These are phyloP conservation scores for Carabus problematicus DNA, from an alignment of 2,888 invertebrate species.

Conservation along the genomic window DNA sequence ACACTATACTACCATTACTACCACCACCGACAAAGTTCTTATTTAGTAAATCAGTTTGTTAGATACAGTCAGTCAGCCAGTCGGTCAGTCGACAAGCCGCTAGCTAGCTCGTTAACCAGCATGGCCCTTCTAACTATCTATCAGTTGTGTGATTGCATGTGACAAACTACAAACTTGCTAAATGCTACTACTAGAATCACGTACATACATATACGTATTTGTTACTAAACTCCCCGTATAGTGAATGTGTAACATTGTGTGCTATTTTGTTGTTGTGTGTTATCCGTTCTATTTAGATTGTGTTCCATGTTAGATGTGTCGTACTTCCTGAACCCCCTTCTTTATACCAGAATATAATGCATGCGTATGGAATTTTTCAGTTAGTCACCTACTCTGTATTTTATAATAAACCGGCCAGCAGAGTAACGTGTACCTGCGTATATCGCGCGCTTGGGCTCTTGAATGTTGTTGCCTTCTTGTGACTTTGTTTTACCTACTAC, in stretches of 20 bases:
- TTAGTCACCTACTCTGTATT: slow-evolving; percentile 31
- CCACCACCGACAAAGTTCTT: no score
- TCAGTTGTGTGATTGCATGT: neutral
- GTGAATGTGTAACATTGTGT: neutral
- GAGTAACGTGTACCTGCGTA: neutral
- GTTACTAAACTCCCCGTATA: neutral
- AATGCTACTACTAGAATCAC: neutral
- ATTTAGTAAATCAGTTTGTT: no score
- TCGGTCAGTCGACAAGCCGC: no score
- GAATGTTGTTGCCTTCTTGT: slow-evolving; percentile 19
- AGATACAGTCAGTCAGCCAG: no score
- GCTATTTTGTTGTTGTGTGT: neutral
- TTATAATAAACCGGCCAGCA: neutral
- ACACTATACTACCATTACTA: no score
- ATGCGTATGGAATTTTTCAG: slow-evolving; percentile 40
- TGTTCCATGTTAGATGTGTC: slow-evolving; percentile 6
- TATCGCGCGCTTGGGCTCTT: neutral
- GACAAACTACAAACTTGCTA: neutral
- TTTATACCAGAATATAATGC: slow-evolving; percentile 24
- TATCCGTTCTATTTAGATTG: slow-evolving; percentile 19
- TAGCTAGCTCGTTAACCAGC: neutral
- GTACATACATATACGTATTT: neutral
- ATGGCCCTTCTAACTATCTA: slow-evolving; percentile 1
- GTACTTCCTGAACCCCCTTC: slow-evolving; percentile 20
- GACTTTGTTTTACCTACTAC: neutral